Conservation (phyloP, 2,113 vertebrate genomes). For the Elephantulus edwardii region DNA sequence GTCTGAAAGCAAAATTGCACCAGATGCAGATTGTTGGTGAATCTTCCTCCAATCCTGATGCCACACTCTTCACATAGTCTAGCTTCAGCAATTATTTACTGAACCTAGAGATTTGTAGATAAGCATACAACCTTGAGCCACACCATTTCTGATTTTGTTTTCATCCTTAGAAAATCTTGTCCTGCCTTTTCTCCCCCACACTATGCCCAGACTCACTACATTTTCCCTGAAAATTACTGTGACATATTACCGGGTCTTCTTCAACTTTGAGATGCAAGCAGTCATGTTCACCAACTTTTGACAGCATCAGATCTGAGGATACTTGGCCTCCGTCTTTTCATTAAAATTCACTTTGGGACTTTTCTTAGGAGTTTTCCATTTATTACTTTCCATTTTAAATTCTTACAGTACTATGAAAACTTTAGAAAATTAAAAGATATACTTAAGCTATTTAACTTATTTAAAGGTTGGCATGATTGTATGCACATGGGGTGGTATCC, state of each 20-base stretch:
- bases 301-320: not conserved
- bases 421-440: not conserved
- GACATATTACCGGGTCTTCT: not conserved
- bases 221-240: not conserved
- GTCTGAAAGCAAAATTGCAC: too few relatives aligned
- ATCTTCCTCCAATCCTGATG: too few relatives aligned
- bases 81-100: too few relatives aligned
- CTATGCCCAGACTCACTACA: not conserved
- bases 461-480: not conserved
- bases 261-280: not conserved
- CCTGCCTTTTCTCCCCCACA: not conserved
- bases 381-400: not conserved
- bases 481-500: accelerated
- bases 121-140: too few relatives aligned
- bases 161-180: constrained; percentile 10
- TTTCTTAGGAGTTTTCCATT: not conserved
- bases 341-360: not conserved
- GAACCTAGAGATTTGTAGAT: too few relatives aligned
- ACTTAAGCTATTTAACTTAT: not conserved
- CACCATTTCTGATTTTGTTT: too few relatives aligned
- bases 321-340: not conserved
- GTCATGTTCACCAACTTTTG: not conserved
- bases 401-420: not conserved
- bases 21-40: too few relatives aligned
- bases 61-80: too few relatives aligned